Conservation (phyloP, 2,888 invertebrate species). For the Escarpia spicata region DNA sequence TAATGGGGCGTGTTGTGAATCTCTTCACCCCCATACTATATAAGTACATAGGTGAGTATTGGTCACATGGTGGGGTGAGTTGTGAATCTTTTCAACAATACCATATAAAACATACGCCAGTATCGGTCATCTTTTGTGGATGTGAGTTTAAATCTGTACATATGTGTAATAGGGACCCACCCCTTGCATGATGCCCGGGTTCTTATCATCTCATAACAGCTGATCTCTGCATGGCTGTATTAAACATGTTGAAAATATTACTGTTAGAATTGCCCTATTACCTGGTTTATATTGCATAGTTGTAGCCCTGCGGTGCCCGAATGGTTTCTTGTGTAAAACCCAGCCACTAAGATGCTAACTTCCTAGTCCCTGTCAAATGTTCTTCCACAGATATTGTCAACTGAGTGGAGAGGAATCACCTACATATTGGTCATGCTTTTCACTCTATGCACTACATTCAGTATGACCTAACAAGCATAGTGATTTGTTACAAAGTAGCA, state of each 20-base stretch:
- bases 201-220: too few species aligned
- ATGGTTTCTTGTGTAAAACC: too few species aligned
- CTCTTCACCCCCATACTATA: conserved; percentile 92
- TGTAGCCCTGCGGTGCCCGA: too few species aligned
- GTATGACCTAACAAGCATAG: background rate
- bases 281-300: too few species aligned
- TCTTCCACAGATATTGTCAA: too few species aligned
- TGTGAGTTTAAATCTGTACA: conserved; percentile 87
- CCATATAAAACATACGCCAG: conserved; percentile 94
- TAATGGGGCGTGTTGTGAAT: conserved; percentile 86
- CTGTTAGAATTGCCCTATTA: too few species aligned
- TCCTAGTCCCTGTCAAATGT: too few species aligned
- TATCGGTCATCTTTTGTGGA: conserved; percentile 78
- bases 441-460: background rate
- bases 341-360: too few species aligned
- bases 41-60: conserved; percentile 83
- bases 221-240: too few species aligned
- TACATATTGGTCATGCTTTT: background rate
- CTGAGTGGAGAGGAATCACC: background rate
- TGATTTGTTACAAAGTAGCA: too few species aligned
- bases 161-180: conserved; percentile 73
- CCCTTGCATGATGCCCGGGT: too few species aligned
- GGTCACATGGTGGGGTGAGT: conserved; percentile 59
- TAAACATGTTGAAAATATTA: too few species aligned
- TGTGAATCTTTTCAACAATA: conserved; percentile 85